Percentiles rank a stretch among this genome's conserved stretches.
Evolutionary conservation across 2,888 invertebrate species (phyloP).

Genomic region (Frankliniella fusca): DNA sequence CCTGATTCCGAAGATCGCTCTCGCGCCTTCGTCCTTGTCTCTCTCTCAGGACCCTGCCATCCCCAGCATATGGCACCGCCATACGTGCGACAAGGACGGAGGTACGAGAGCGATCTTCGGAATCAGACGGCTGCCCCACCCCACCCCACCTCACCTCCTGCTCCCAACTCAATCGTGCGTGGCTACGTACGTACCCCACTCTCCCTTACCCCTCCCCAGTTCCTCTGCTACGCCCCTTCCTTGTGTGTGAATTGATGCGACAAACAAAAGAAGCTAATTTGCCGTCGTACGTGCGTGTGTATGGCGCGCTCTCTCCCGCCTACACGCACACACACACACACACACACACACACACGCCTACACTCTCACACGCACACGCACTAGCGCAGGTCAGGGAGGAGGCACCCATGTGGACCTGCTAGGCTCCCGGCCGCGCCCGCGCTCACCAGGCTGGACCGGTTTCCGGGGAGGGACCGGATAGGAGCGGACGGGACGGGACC

Average conservation of each 20-base stretch:
- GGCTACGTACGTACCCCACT: neutral
- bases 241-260: constrained; percentile 10
- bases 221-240: neutral
- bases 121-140: no score
- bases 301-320: no score
- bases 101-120: no score
- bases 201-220: neutral
- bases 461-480: neutral
- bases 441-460: neutral
- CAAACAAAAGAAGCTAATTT: constrained; percentile 20
- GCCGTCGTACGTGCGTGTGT: neutral
- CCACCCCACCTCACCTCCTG: no score
- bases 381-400: neutral
- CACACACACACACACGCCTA: neutral
- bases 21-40: no score
- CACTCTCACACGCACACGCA: neutral
- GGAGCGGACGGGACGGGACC: no score
- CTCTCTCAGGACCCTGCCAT: no score
- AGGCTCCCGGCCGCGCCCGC: neutral
- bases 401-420: neutral
- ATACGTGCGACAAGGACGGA: no score
- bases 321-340: neutral
- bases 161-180: no score
- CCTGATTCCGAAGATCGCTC: no score
- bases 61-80: no score